Evolutionary conservation across 2,113 vertebrate species (phyloP).

Genomic region (Esox niger): DNA sequence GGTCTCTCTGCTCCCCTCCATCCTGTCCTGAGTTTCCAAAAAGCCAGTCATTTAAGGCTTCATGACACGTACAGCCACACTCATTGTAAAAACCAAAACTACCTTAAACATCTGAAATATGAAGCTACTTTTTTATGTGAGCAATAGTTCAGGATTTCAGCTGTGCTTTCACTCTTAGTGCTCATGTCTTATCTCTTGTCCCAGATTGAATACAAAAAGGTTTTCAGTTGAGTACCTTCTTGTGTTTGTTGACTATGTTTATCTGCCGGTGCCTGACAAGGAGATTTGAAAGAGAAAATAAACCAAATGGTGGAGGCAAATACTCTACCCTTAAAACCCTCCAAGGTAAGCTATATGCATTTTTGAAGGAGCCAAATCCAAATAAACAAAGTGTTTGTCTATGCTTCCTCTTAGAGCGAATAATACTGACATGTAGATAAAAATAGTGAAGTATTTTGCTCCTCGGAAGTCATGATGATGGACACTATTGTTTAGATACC

Average conservation of each 20-base stretch:
- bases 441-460: neutral
- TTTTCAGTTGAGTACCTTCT: too few relatives aligned
- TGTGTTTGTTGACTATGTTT: too few relatives aligned
- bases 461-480: neutral
- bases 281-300: too few relatives aligned
- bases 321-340: neutral
- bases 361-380: neutral
- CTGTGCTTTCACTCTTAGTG: too few relatives aligned
- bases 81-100: constrained; percentile 19
- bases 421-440: neutral
- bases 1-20: neutral
- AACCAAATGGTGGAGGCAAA: too few relatives aligned
- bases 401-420: neutral
- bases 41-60: neutral
- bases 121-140: constrained; percentile 34
- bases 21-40: neutral
- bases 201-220: too few relatives aligned
- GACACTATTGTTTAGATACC: neutral
- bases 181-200: too few relatives aligned
- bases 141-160: neutral
- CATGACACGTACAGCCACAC: neutral
- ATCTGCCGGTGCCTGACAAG: too few relatives aligned
- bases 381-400: neutral
- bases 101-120: constrained; percentile 43
- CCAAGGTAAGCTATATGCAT: constrained; percentile 1